Base-by-base conservation (phyloP, 1,140 invertebrate species). In the Euwallacea similis region DNA sequence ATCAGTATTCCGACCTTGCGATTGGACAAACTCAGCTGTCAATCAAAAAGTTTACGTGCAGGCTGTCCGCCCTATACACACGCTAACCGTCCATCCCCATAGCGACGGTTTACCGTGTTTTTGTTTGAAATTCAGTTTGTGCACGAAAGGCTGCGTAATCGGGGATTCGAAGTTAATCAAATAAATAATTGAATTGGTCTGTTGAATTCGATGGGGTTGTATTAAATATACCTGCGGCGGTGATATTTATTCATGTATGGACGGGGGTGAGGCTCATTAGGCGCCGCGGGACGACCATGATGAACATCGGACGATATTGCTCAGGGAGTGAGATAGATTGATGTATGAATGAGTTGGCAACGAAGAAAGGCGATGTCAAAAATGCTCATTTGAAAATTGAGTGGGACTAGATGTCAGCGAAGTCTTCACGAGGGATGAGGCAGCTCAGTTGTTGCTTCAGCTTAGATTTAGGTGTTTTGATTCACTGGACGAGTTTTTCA, bases 21-120 rank as follows among this genome's bases (percentile, higher is more conserved):
- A 85, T 83, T 84, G 84, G 85, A 84, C 85, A 85, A 84, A 84
- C 82, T 77, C 79, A 81, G 81, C 85, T 85, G 86, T 87, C 86
- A 87, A 86, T 88, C 86, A 87, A 84, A 81, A 79, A 79, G 76
- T 78, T 80, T 79, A 72, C 71, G 65, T 72, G 64, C 71, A 62
- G 43, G 41, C 65, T 42, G 46, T 68, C 71, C 71, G 71, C 69
- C 69, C 69, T 58, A 56, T 15, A 46, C 44, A 59, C 69, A 59
- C 62, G 53, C 69, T 42, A 71, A 65, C 56, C 43, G 16, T 33
- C 21, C 59, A 62, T 67, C 43, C 55, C 46, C 60, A 67, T 72
- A 65, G 65, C 59, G 47, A 72, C 71, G 9, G 71, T 72, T 67
- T 67, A 62, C 55, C 59, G 71, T 72, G 70, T 72, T 72, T 72